Percentiles rank a stretch among this genome's conserved stretches.
These are phyloP conservation scores for Drosophila sordidula DNA, from an alignment of 2,888 invertebrate species.

Conservation along the genomic window DNA sequence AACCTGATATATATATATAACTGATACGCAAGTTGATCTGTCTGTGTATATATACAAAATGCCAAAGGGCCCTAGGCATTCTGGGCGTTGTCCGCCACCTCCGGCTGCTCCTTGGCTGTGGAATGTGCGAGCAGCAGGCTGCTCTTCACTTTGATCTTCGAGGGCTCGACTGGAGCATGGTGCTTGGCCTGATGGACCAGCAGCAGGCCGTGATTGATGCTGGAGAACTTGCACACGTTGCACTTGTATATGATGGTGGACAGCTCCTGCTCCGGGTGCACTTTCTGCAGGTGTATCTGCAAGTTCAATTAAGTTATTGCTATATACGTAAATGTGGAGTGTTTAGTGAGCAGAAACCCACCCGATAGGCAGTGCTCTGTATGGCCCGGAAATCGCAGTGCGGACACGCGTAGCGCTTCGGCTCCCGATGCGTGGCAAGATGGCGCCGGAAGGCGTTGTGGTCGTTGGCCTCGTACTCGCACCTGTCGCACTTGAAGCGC, in stretches of 20 bases:
- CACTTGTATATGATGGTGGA: slow-evolving; percentile 86
- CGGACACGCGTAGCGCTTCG: slow-evolving; percentile 91
- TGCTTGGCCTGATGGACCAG: slow-evolving; percentile 83
- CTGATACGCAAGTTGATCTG: not conserved
- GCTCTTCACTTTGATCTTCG: slow-evolving; percentile 83
- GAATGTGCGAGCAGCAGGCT: slow-evolving; percentile 75
- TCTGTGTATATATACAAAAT: slow-evolving; percentile 1
- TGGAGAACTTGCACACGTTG: slow-evolving; percentile 80
- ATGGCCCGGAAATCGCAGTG: slow-evolving; percentile 92
- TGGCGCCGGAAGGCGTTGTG: slow-evolving; percentile 93
- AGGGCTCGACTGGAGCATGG: slow-evolving; percentile 44
- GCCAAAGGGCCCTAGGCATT: slow-evolving; percentile 10
- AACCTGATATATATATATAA: slow-evolving; percentile 13
- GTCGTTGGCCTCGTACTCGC: slow-evolving; percentile 90
- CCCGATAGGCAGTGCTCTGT: slow-evolving; percentile 91
- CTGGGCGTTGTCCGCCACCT: slow-evolving; percentile 10
- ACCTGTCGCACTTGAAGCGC: slow-evolving; percentile 90
- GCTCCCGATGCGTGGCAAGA: slow-evolving; percentile 90
- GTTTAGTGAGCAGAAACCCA: slow-evolving; percentile 40
- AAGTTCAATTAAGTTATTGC: too few species aligned
- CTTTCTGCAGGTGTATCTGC: slow-evolving; percentile 89
- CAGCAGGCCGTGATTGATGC: slow-evolving; percentile 83
- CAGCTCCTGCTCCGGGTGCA: slow-evolving; percentile 89
- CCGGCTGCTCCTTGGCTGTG: slow-evolving; percentile 28
- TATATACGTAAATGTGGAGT: too few species aligned